Conservation (phyloP, 2,797 vertebrate genomes). For the Coracias cyanogaster region DNA sequence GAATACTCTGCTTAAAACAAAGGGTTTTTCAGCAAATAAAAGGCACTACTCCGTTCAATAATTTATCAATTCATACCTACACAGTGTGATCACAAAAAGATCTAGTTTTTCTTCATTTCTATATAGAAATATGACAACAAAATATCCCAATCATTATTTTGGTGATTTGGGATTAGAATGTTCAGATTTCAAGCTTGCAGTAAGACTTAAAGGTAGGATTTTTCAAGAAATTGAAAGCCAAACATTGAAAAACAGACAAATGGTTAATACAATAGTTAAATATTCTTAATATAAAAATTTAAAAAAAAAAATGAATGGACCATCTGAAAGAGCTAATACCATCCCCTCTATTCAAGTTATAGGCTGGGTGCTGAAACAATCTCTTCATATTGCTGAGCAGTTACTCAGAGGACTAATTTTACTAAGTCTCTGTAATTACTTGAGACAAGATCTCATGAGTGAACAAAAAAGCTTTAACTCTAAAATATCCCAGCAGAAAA, state of each 20-base stretch:
- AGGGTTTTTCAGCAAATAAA: not conserved
- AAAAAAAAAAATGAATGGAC: not conserved
- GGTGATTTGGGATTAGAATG: not conserved
- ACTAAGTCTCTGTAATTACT: not conserved
- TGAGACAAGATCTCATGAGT: not conserved
- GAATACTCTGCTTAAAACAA: not conserved
- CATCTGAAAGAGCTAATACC: not conserved
- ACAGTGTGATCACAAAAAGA: not conserved
- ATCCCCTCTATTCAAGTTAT: not conserved
- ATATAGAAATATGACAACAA: not conserved
- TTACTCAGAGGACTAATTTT: not conserved
- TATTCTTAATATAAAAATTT: not conserved
- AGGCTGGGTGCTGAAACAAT: not conserved
- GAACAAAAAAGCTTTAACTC: not conserved
- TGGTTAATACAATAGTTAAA: not conserved
- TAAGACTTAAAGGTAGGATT: not conserved
- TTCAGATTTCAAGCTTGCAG: not conserved
- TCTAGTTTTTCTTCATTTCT: not conserved
- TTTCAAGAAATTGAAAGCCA: not conserved
- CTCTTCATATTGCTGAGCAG: not conserved
- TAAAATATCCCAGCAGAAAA: not conserved
- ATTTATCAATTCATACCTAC: not conserved
- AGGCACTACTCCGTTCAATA: not conserved
- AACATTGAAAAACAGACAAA: fast-evolving
- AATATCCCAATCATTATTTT: not conserved